These are phyloP conservation scores for Gasteruption jaculator DNA, from an alignment of 2,888 invertebrate genomes.

Conservation along the genomic window DNA sequence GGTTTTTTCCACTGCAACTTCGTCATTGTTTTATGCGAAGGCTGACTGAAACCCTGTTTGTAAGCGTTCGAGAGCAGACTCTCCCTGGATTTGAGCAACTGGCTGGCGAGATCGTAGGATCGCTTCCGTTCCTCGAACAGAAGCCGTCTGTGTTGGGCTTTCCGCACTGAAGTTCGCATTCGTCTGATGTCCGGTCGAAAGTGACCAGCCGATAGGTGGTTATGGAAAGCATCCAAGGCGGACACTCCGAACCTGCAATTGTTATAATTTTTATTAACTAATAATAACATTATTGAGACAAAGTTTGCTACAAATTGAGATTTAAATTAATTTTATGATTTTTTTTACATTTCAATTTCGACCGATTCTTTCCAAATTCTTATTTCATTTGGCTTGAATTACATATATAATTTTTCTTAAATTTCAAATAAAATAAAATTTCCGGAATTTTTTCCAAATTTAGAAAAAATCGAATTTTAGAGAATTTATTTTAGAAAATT, in stretches of 20 bases:
- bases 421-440: no score
- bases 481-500: no score
- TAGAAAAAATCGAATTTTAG: no score
- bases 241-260: slow-evolving; percentile 52
- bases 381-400: no score
- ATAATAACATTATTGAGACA: background rate
- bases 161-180: slow-evolving; percentile 71
- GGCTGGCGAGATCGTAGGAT: slow-evolving; percentile 48
- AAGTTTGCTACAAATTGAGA: background rate
- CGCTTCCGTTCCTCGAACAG: slow-evolving; percentile 60
- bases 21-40: slow-evolving; percentile 50
- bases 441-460: no score
- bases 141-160: slow-evolving; percentile 71
- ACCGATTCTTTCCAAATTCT: no score
- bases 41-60: slow-evolving; percentile 51
- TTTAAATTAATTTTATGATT: slow-evolving; percentile 1
- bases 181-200: slow-evolving; percentile 82
- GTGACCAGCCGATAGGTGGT: slow-evolving; percentile 71
- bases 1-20: slow-evolving; percentile 47
- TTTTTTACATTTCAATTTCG: background rate
- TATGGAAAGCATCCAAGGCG: slow-evolving; percentile 65
- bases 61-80: slow-evolving; percentile 68
- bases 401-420: no score
- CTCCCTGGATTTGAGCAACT: slow-evolving; percentile 55
- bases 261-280: slow-evolving; percentile 3